Percentiles rank a stretch among this genome's conserved stretches.
phyloP scores from a whole-genome alignment of 2,888 invertebrate genomes.

The Polyploca ridens region DNA sequence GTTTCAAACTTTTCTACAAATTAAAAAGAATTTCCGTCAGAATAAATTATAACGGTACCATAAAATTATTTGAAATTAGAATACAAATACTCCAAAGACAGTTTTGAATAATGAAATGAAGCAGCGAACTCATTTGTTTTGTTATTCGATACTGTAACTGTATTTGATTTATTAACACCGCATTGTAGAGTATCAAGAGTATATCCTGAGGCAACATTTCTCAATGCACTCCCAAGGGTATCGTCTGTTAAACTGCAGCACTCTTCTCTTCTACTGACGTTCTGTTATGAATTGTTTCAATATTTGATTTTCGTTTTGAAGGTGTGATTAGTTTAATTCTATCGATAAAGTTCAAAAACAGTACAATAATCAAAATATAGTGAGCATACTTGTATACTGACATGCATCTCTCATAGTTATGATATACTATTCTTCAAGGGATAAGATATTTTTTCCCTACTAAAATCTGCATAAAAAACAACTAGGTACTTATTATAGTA shows the following conservation, averaged over 20 bases:
- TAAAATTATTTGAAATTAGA: background rate
- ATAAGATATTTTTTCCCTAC: no score
- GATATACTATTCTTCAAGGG: no score
- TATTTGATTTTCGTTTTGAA: background rate
- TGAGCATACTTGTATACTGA: no score
- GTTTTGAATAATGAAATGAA: background rate
- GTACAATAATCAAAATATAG: background rate
- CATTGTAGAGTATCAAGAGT: slow-evolving; percentile 28
- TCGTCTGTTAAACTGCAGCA: slow-evolving; percentile 33
- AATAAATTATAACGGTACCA: no score
- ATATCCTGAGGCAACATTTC: slow-evolving; percentile 19
- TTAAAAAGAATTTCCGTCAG: no score
- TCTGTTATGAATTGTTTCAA: background rate
- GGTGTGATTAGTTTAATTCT: background rate
- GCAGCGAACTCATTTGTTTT: background rate
- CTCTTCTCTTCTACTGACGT: background rate
- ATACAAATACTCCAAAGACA: no score
- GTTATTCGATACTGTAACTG: slow-evolving; percentile 15
- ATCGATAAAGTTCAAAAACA: background rate
- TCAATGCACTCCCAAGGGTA: slow-evolving; percentile 38
- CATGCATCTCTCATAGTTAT: no score
- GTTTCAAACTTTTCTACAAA: no score
- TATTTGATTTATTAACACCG: slow-evolving; percentile 40
- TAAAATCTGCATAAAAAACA: no score
- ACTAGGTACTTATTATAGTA: no score